Conservation (phyloP, 2,888 invertebrate species). For the Atrina japonica region DNA sequence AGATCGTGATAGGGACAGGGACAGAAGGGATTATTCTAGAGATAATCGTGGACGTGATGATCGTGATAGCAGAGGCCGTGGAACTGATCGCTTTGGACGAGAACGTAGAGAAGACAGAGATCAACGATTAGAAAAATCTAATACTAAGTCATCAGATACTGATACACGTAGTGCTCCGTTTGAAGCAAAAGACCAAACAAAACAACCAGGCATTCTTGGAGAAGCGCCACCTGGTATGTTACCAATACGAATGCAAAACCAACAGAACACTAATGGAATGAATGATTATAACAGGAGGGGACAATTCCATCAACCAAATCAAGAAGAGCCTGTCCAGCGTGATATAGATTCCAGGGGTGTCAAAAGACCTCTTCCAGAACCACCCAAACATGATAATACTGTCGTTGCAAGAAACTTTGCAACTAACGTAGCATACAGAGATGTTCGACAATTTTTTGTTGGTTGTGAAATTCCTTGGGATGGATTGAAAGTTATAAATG, state of each 20-base stretch:
- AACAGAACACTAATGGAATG: too few relatives aligned
- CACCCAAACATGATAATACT: conserved; percentile 19
- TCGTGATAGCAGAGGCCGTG: conserved; percentile 23
- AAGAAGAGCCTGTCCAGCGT: not conserved
- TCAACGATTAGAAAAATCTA: conserved; percentile 21
- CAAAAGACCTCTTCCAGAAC: conserved; percentile 34
- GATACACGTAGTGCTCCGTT: too few relatives aligned
- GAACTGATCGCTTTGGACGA: conserved; percentile 25
- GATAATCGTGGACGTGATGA: conserved; percentile 39
- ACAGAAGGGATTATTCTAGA: conserved; percentile 38
- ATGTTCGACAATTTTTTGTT: conserved; percentile 90
- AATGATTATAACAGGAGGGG: too few relatives aligned
- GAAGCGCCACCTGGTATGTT: conserved; percentile 30
- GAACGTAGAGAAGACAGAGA: conserved; percentile 40
- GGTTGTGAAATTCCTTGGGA: conserved; percentile 89
- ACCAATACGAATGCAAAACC: not conserved
- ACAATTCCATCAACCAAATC: not conserved
- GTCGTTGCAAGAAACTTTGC: conserved; percentile 82
- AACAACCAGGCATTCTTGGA: conserved; percentile 31
- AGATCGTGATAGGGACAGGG: conserved; percentile 36
- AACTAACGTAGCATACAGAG: conserved; percentile 87
- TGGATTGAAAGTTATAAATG: conserved; percentile 92
- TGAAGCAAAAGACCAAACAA: not conserved
- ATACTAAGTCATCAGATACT: not conserved
- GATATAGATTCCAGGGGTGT: conserved; percentile 36